Conservation (phyloP, 2,888 invertebrate genomes). For the Darwinula stevensoni region DNA sequence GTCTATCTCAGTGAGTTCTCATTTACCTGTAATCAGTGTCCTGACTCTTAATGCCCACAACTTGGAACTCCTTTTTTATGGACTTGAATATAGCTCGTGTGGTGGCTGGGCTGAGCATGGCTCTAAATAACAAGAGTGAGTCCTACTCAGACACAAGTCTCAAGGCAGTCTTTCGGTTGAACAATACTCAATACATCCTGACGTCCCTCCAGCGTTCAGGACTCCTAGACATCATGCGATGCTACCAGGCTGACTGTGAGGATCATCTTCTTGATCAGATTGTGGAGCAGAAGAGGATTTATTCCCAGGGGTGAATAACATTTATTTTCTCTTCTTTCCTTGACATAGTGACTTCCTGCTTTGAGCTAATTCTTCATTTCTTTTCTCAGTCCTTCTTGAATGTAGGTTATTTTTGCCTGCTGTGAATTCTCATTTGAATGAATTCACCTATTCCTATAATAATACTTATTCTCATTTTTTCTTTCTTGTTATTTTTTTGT, state of each 20-base stretch:
- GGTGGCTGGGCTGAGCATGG: conserved; percentile 59
- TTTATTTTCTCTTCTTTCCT: conserved; percentile 3
- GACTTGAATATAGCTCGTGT: conserved; percentile 34
- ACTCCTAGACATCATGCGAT: conserved; percentile 22
- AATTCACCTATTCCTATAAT: no score
- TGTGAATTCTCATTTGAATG: no score
- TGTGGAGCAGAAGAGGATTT: conserved; percentile 43
- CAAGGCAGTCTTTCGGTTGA: conserved; percentile 33
- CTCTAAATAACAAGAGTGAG: conserved; percentile 66
- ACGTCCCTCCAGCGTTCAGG: conserved; percentile 63
- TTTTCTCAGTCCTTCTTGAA: no score
- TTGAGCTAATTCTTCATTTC: no score
- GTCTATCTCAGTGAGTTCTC: conserved; percentile 30
- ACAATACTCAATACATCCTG: conserved; percentile 81
- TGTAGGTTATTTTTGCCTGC: no score
- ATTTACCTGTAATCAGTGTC: no score
- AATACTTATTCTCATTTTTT: no score
- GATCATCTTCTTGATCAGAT: conserved; percentile 60
- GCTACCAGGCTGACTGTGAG: conserved; percentile 50
- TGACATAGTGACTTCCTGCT: conserved; percentile 4
- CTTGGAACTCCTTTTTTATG: not conserved
- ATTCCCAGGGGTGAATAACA: conserved; percentile 23
- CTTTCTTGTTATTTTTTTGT: conserved; percentile 10
- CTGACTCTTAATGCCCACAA: no score
- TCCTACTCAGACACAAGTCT: conserved; percentile 60